Evolutionary conservation across 1,140 invertebrate species (phyloP), one percentile per base, ranked within the genome.

Genomic region (Condylostylus longicornis): DNA sequence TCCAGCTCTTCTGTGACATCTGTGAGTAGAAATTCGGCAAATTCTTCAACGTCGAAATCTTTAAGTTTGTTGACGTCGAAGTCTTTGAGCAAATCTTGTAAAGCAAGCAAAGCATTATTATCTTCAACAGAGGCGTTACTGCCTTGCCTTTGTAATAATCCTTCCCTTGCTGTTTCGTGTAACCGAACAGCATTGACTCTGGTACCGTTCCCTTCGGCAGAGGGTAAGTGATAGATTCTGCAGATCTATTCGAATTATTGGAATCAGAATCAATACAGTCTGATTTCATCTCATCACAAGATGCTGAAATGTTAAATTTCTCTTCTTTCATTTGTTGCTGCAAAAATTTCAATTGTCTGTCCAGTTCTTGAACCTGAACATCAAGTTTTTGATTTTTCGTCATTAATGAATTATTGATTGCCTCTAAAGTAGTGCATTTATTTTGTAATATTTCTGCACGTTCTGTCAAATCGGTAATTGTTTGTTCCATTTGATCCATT

Each of bases 401-500:
- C 29, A 72, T 40, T 25, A 82, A 51, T 19, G 69, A 61, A 46
- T 79, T 71, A 47, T 82, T 82, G 41, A 77, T 63, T 5, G 65
- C 63, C 48, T 71, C 71, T 18, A 82, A 53, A 43, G 69, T 70
- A 36, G 71, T 57, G 42, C 77, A 77, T 55, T 80, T 75, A 28
- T 68, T 65, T 1, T 68, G 54, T 18, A 82, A 53, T n/a, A 64
- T 55, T 37, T 75, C 69, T 42, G 81, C 80, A 43, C 67, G 65
- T 21, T 75, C 68, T 40, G 68, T 68, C n/a, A 84, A 56, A 18
- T 66, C 53, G 41, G 70, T 66, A 6, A 86, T 70, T 27, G 73
- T 71, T 10, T 64, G 61, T 64, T 96, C 89, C 60, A 96, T 72
- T 47, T 89, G 81, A 41, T 83, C 77, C 71, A 95, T 78, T 55